Evolutionary conservation across 2,888 invertebrate genomes (phyloP).

Genomic region (Elysia crispata): DNA sequence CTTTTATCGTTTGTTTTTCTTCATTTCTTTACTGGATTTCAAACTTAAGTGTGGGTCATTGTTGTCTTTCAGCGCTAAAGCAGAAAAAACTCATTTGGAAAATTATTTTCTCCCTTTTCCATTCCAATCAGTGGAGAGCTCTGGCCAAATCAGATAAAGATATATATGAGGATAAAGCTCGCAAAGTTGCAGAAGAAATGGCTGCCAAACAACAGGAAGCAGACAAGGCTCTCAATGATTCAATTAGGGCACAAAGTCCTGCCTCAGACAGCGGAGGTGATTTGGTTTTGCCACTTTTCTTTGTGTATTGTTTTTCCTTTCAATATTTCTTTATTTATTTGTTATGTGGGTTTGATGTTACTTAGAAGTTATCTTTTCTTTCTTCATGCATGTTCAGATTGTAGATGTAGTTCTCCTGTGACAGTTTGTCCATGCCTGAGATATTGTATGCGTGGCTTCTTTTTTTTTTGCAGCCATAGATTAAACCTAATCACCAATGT

Average conservation of each 20-base stretch:
- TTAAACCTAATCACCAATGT: too few species aligned
- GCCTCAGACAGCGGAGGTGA: constrained; percentile 66
- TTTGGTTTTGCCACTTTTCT: neutral
- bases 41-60: neutral
- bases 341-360: neutral
- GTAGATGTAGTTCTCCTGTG: neutral
- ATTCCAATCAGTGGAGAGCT: constrained; percentile 90
- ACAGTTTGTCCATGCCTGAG: constrained; percentile 10
- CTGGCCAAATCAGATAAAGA: constrained; percentile 92
- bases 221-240: constrained; percentile 75
- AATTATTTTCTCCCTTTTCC: neutral
- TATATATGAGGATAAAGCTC: constrained; percentile 96
- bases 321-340: neutral
- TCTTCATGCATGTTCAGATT: too few species aligned
- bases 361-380: too few species aligned
- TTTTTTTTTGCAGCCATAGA: too few species aligned
- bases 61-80: neutral
- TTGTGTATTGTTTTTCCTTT: too few species aligned
- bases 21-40: neutral
- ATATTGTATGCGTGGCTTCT: neutral
- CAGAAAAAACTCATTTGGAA: too few species aligned
- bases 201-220: constrained; percentile 81
- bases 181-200: constrained; percentile 83
- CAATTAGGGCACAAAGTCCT: constrained; percentile 76
- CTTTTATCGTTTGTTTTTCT: too few species aligned